Percentiles rank a stretch among this genome's conserved stretches.
Evolutionary conservation across 2,888 invertebrate species (phyloP).

Genomic region (Thereva unica): DNA sequence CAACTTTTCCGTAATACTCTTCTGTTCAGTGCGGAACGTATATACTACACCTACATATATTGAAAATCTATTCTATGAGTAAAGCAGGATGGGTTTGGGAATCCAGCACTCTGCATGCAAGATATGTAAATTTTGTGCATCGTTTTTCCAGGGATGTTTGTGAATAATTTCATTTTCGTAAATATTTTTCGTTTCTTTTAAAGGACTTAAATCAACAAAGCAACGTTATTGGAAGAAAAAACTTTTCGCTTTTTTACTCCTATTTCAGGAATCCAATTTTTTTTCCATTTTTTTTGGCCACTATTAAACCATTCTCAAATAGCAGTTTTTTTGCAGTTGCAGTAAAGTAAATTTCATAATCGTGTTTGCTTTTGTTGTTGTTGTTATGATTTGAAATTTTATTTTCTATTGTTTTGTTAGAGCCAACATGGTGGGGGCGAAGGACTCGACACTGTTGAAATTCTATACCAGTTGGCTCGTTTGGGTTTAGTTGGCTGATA

Average conservation of each 20-base stretch:
- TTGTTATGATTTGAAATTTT: conserved; percentile 25
- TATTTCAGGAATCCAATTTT: too few species aligned
- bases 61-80: too few species aligned
- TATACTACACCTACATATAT: too few species aligned
- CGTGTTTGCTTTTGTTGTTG: conserved; percentile 16
- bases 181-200: background rate
- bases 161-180: conserved; percentile 22
- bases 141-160: conserved; percentile 10
- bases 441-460: background rate
- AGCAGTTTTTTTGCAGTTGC: background rate
- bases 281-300: too few species aligned
- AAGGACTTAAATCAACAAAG: background rate
- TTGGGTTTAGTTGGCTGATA: background rate
- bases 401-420: conserved; percentile 5
- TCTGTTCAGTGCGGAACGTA: too few species aligned
- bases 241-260: background rate
- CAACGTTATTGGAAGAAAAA: background rate
- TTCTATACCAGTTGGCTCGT: background rate
- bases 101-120: too few species aligned
- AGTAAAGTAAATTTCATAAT: conserved; percentile 9
- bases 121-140: too few species aligned
- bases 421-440: background rate
- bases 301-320: background rate
- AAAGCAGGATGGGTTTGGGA: too few species aligned
- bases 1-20: too few species aligned